Percentiles rank a stretch among this genome's conserved stretches.
Evolutionary conservation across 64 coral and sea anemone genomes (phyloP).

Genomic region (Platygyra sinensis): DNA sequence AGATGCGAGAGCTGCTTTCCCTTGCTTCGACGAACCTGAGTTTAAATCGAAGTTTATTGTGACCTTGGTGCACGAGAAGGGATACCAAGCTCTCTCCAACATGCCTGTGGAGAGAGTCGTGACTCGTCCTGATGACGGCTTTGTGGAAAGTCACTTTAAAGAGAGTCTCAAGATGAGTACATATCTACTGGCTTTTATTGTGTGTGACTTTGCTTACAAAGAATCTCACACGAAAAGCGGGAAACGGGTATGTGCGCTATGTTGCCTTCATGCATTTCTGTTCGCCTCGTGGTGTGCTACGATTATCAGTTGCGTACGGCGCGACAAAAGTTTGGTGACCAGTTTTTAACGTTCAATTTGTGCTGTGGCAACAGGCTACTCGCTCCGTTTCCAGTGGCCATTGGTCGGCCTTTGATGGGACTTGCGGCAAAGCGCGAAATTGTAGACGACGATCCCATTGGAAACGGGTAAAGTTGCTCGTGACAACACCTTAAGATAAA

Average conservation of each 20-base stretch:
- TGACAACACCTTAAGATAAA: too few relatives aligned
- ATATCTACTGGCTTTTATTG: slow-evolving; percentile 93
- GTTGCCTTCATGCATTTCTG: too few relatives aligned
- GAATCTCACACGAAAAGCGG: slow-evolving; percentile 80
- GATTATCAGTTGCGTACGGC: too few relatives aligned
- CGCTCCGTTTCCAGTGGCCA: too few relatives aligned
- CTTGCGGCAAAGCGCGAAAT: too few relatives aligned
- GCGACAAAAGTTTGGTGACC: too few relatives aligned
- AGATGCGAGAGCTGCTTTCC: slow-evolving; percentile 83
- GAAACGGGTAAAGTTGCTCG: too few relatives aligned
- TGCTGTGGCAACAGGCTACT: too few relatives aligned
- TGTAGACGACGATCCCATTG: too few relatives aligned
- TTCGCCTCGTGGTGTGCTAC: too few relatives aligned
- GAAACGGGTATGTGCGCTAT: slow-evolving; percentile 58
- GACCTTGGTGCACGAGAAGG: slow-evolving; percentile 69
- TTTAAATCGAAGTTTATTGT: slow-evolving; percentile 87
- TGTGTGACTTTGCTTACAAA: slow-evolving; percentile 91
- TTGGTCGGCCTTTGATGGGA: too few relatives aligned
- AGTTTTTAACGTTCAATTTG: too few relatives aligned
- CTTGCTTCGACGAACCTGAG: slow-evolving; percentile 97
- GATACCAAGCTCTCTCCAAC: slow-evolving; percentile 79
- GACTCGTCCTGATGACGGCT: slow-evolving; percentile 41
- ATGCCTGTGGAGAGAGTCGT: slow-evolving; percentile 71
- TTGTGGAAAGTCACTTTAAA: slow-evolving; percentile 71
- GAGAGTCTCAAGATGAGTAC: slow-evolving; percentile 96